Conservation (phyloP, 2,888 invertebrate species). For the Amblyteles armatorius region DNA sequence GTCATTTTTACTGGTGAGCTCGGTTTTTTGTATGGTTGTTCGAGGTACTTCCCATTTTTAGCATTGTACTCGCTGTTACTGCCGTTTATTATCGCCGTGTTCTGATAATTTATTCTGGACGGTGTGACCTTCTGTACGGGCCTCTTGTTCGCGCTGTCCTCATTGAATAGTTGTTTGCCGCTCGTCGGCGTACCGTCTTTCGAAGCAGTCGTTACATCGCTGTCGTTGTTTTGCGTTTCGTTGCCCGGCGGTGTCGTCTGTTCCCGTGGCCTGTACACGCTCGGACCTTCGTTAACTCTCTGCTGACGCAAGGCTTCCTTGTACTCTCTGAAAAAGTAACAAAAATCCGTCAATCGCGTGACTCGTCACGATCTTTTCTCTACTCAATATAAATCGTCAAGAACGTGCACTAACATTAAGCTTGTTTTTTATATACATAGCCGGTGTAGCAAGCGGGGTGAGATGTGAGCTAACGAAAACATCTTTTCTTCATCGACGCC, state of each 20-base stretch:
- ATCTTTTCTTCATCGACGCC: background rate
- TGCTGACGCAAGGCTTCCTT: constrained; percentile 95
- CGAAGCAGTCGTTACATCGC: constrained; percentile 71
- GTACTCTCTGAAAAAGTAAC: constrained; percentile 88
- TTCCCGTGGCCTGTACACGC: constrained; percentile 90
- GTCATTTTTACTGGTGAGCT: constrained; percentile 89
- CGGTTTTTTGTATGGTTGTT: constrained; percentile 88
- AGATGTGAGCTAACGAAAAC: constrained; percentile 3
- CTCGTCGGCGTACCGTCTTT: constrained; percentile 70
- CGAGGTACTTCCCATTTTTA: constrained; percentile 80
- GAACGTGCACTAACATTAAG: background rate
- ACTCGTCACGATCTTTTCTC: background rate
- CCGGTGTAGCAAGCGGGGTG: constrained; percentile 27
- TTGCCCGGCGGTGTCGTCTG: constrained; percentile 86
- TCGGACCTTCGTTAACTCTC: constrained; percentile 90
- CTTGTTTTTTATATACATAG: background rate
- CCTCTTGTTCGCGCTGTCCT: constrained; percentile 86
- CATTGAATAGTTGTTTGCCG: constrained; percentile 80
- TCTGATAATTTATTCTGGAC: constrained; percentile 87
- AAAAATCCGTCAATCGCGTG: constrained; percentile 12
- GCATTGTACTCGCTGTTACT: constrained; percentile 80
- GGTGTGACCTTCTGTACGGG: constrained; percentile 93
- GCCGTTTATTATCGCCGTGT: constrained; percentile 79
- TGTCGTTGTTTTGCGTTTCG: constrained; percentile 77
- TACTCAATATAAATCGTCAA: background rate